Base-by-base conservation (phyloP, 2,888 invertebrate species). In the Tipula unca region DNA sequence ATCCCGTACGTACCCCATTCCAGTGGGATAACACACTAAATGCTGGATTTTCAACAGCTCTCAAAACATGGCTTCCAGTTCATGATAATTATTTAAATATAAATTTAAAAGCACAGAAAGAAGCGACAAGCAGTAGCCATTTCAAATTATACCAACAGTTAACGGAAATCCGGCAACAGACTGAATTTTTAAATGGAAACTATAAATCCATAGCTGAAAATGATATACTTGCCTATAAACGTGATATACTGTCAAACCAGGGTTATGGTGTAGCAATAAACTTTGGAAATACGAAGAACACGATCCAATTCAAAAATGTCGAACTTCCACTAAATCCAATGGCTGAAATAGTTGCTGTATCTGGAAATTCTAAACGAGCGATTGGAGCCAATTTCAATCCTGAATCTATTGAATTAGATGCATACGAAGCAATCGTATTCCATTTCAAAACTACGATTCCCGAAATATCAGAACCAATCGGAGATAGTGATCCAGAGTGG, bases 1-100 rank as follows among this genome's bases (percentile, higher is more conserved):
- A 96, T 89, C 95, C 95, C 0, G 94, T 92, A 87, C 92, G 97
- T 29, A 95, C 96, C 0, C 97, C 97, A 0, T 96, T 94, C 90
- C 96, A 96, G 88, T 97, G 97, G 97, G 93, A 92, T 88, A 89
- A 90, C 13, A 90, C 91, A 0, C 86, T 85, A 85, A 89, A 90
- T 89, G 89, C 90, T 13, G 93, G 96, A 3, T 95, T 95, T 88
- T 93, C 93, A 0, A 90, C 88, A 0, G 92, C 90, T 5, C 89
- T 89, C 0, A 92, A 91, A 85, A 94, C 95, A 0, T 95, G 95
- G 95, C 89, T 95, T 5, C 95, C 95, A 0, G 93, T 95, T 1
- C 92, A 95, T 87, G 90, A 90, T 0, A 93, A 94, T 85, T 95
- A 93, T 88, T 88, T 90, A 85, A 89, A 88, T 0, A 88, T 94